phyloP scores from a whole-genome alignment of 2,888 invertebrate species.

The Eupithecia vulgata region DNA sequence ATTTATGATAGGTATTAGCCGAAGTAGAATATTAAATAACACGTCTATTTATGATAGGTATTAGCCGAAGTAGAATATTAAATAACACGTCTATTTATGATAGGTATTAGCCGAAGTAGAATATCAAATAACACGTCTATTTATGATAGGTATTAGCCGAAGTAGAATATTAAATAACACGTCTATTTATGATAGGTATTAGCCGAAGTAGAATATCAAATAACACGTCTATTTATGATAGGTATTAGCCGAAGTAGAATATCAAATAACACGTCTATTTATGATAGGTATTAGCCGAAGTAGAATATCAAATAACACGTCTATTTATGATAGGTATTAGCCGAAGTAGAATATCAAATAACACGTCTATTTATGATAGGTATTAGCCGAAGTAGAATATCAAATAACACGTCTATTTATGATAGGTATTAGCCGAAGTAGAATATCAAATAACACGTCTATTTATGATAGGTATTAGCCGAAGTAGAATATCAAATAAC shows the following conservation, averaged over 20 bases:
- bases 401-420: constrained; percentile 4
- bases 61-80: neutral
- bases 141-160: constrained; percentile 5
- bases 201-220: neutral
- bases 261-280: constrained; percentile 5
- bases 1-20: constrained; percentile 7
- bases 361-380: constrained; percentile 5
- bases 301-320: neutral
- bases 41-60: constrained; percentile 8
- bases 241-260: neutral
- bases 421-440: neutral
- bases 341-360: neutral
- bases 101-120: neutral
- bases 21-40: neutral
- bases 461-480: constrained; percentile 7
- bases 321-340: constrained; percentile 11
- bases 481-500: neutral
- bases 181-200: constrained; percentile 10
- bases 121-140: constrained; percentile 1
- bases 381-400: neutral
- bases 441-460: neutral
- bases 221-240: neutral
- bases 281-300: constrained; percentile 1
- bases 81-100: constrained; percentile 3
- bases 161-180: neutral